Evolutionary conservation across 2,797 vertebrate species (phyloP).

Genomic region (Poeciliopsis paucimaculata): DNA sequence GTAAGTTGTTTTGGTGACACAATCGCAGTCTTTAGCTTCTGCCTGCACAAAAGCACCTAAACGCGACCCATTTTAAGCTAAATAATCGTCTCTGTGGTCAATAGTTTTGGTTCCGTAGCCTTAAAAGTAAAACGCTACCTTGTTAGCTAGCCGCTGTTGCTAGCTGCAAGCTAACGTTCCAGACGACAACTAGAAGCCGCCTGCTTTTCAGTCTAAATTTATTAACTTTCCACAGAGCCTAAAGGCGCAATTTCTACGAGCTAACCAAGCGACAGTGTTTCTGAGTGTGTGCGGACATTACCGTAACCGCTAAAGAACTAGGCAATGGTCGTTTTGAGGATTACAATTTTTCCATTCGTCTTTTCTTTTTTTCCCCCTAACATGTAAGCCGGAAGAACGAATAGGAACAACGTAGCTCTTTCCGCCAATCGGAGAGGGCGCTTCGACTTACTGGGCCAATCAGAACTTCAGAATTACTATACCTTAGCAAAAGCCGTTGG

Average conservation of each 20-base stretch:
- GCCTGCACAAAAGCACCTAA: neutral
- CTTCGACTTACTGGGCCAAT: slow-evolving; percentile 41
- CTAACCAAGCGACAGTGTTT: slow-evolving; percentile 1
- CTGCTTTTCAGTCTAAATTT: slow-evolving; percentile 24
- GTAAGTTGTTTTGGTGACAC: neutral
- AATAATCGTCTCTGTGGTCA: neutral
- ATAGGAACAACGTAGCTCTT: slow-evolving; percentile 15
- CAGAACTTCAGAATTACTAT: neutral
- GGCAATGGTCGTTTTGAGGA: slow-evolving; percentile 62
- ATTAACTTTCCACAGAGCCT: slow-evolving; percentile 31
- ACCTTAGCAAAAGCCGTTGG: neutral
- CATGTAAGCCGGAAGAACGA: slow-evolving; percentile 80
- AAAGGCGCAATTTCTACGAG: neutral
- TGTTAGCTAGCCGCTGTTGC: slow-evolving; percentile 60
- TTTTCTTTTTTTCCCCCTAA: slow-evolving; percentile 75
- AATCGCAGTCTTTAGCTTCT: neutral
- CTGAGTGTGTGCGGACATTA: slow-evolving; percentile 37
- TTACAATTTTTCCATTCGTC: slow-evolving; percentile 81
- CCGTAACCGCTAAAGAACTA: slow-evolving; percentile 62
- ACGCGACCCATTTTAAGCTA: neutral
- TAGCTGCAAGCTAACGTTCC: slow-evolving; percentile 67
- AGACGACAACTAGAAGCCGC: slow-evolving; percentile 49
- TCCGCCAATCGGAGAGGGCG: slow-evolving; percentile 57
- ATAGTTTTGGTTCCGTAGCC: slow-evolving; percentile 2
- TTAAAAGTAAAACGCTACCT: slow-evolving; percentile 54